Evolutionary conservation across 2,888 invertebrate genomes (phyloP).

Genomic region (Temnothorax rugatulus): DNA sequence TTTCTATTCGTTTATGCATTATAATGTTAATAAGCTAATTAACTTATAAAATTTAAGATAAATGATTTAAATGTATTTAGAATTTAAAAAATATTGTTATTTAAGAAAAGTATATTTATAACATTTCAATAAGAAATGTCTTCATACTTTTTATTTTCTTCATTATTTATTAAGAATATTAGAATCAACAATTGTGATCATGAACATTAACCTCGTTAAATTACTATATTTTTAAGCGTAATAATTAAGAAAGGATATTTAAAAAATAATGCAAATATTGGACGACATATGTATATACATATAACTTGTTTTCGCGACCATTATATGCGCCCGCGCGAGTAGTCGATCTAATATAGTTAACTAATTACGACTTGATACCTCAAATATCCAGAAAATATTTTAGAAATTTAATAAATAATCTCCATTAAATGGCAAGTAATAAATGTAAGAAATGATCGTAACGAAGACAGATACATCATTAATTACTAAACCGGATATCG

Average conservation of each 20-base stretch:
- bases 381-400: not conserved
- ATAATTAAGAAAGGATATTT: too few relatives aligned
- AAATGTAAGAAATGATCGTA: not conserved
- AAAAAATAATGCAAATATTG: too few relatives aligned
- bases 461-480: not conserved
- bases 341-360: not conserved
- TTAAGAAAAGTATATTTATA: not conserved
- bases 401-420: not conserved
- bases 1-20: not conserved
- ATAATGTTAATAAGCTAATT: not conserved
- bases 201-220: too few relatives aligned
- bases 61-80: not conserved
- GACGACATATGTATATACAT: too few relatives aligned
- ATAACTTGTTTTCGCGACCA: too few relatives aligned
- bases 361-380: not conserved
- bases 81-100: not conserved
- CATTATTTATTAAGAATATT: not conserved
- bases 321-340: not conserved
- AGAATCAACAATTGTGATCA: too few relatives aligned
- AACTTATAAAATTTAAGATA: not conserved
- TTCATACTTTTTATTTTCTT: too few relatives aligned
- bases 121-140: not conserved
- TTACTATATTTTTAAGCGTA: too few relatives aligned
- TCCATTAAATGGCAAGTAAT: not conserved
- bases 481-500: slow-evolving; percentile 10